These are phyloP conservation scores for Clytia hemisphaerica DNA, from an alignment of 30 jellyfish, hydroid and myxozoan species.

Conservation along the genomic window DNA sequence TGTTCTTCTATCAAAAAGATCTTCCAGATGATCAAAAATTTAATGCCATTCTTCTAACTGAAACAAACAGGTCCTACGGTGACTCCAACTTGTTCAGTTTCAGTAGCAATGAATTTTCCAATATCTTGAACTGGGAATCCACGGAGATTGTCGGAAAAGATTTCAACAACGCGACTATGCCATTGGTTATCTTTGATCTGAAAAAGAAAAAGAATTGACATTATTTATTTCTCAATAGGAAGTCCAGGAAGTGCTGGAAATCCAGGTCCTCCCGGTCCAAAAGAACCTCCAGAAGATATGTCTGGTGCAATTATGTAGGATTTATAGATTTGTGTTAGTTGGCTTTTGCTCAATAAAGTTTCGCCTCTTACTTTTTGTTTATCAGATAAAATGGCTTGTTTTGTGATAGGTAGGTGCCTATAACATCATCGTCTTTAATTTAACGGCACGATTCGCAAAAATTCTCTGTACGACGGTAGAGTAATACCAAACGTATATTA, in stretches of 20 bases:
- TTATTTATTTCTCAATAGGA: neutral
- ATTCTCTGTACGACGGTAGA: no score
- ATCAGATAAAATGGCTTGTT: no score
- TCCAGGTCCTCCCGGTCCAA: neutral
- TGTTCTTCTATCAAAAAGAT: neutral
- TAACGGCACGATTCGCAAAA: no score
- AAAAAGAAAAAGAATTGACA: neutral
- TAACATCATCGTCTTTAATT: no score
- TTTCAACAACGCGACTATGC: constrained; percentile 79
- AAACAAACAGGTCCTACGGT: constrained; percentile 87
- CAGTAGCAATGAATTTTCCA: constrained; percentile 74
- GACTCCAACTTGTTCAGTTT: constrained; percentile 75
- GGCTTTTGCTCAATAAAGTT: neutral
- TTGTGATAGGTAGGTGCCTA: no score
- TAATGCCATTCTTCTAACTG: constrained; percentile 42
- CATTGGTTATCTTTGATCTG: constrained; percentile 84
- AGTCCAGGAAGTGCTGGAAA: neutral
- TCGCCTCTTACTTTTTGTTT: no score
- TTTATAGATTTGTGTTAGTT: neutral
- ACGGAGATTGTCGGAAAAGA: constrained; percentile 49
- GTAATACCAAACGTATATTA: no score
- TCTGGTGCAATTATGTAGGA: neutral
- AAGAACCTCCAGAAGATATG: neutral
- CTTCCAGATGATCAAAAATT: constrained; percentile 16
- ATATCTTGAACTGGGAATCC: constrained; percentile 73